Percentiles rank a stretch among this genome's conserved stretches.
phyloP scores from a whole-genome alignment of 2,113 vertebrate species.

The Acanthochromis polyacanthus region DNA sequence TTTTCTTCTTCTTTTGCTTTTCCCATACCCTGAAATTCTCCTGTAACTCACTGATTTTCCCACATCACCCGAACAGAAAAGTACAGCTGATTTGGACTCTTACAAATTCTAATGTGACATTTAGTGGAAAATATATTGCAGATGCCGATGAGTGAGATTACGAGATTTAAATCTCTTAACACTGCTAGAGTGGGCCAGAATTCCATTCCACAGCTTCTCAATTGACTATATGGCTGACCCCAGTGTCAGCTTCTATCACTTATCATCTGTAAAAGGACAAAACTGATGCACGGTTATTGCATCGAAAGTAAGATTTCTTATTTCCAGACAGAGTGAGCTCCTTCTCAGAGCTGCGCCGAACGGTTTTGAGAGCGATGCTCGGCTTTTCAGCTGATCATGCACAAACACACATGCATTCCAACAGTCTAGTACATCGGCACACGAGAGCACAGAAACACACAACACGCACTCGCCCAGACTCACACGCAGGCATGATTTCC shows the following conservation, averaged over 20 bases:
- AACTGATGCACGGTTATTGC: conserved; percentile 27
- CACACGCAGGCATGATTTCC: conserved; percentile 62
- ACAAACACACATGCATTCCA: conserved; percentile 54
- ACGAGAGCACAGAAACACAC: conserved; percentile 35
- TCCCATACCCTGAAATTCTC: conserved; percentile 10
- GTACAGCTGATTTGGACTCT: conserved; percentile 41
- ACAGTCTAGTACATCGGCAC: conserved; percentile 57
- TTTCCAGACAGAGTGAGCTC: conserved; percentile 38
- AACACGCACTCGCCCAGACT: conserved; percentile 22
- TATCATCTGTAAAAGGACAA: conserved; percentile 65
- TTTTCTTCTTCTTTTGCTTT: not conserved
- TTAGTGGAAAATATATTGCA: conserved; percentile 65
- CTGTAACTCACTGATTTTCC: conserved; percentile 49
- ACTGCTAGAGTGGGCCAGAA: conserved; percentile 47
- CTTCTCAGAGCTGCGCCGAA: conserved; percentile 21
- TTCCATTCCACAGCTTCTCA: conserved; percentile 56
- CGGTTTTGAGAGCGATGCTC: conserved; percentile 18
- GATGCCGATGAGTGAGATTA: conserved; percentile 58
- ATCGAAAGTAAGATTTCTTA: conserved; percentile 48
- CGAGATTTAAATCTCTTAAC: conserved; percentile 69
- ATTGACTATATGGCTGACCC: conserved; percentile 59
- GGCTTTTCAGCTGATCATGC: conserved; percentile 70
- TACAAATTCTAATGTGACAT: conserved; percentile 71
- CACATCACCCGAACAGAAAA: conserved; percentile 48
- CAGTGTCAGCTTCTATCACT: conserved; percentile 64